These are phyloP conservation scores for Clarias magur DNA, from an alignment of 2,113 vertebrate species.

Conservation along the genomic window DNA sequence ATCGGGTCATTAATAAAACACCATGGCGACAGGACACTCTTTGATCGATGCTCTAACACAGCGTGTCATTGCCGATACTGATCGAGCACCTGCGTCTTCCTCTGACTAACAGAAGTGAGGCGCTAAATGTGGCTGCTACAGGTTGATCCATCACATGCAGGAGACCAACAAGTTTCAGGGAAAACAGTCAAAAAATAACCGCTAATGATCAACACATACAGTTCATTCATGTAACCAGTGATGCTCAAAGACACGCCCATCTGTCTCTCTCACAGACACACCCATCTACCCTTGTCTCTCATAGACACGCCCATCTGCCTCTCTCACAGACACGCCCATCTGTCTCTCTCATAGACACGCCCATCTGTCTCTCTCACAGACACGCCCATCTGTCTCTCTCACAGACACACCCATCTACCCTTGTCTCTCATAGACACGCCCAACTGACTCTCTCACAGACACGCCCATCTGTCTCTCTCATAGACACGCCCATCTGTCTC, in stretches of 20 bases:
- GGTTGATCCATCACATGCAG: background rate
- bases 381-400: background rate
- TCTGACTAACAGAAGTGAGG: background rate
- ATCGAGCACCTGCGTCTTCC: background rate
- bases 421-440: background rate
- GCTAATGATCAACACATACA: background rate
- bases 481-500: background rate
- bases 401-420: background rate
- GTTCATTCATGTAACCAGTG: background rate
- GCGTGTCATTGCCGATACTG: background rate
- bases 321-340: background rate
- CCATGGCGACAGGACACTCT: background rate
- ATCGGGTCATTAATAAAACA: slow-evolving; percentile 1
- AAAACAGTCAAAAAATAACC: background rate
- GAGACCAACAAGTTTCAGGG: background rate
- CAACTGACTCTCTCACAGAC: background rate
- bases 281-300: background rate
- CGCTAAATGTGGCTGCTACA: background rate
- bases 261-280: background rate
- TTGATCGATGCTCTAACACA: slow-evolving; percentile 5
- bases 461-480: background rate
- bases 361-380: background rate
- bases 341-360: background rate
- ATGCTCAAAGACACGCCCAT: background rate
- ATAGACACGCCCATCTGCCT: background rate